Evolutionary conservation across 2,888 invertebrate genomes (phyloP), one percentile per base, ranked within the genome.

Genomic region (Anarsia innoxiella): DNA sequence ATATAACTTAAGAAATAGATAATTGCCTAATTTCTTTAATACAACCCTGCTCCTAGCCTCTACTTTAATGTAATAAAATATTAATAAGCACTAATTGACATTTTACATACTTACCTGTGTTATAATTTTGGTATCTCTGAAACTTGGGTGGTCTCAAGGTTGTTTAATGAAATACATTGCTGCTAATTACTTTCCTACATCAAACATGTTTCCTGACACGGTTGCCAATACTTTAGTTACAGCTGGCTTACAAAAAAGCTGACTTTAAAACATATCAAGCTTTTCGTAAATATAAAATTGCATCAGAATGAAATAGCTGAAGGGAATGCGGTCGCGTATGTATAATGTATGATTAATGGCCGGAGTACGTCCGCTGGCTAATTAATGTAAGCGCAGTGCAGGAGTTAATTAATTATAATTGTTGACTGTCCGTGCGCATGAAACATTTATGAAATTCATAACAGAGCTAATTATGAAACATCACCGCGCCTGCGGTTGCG

Each of bases 371-470:
- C 59, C 58, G 60, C 48, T 49, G 54, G 59, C 62, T 80, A 82
- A 79, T 80, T 76, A 82, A 80, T 78, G 69, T 76, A 80, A 82
- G 73, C 77, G 62, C 58, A 66, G 74, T 65, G 63, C 70, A 63
- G 61, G 68, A 73, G 73, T 69, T 82, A 79, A 82, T 80, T 82
- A 79, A 82, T 72, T 82, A 79, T 73, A 79, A 82, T 72, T 82
- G 80, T 73, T 71, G 72, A 66, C 69, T 68, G 64, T 66, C 62
- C 67, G 63, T 62, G 64, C 61, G 63, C 76, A 80, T 80, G 77
- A 80, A 80, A 79, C 74, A 83, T 82, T 80, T 77, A 83, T 83
- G 72, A 68, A 79, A 78, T 78, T 82, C 82, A 83, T 83, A 83
- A 80, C 82, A 71, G 60, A 58, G 65, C 74, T 79, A 78, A 76